Evolutionary conservation across 1,140 invertebrate species (phyloP), one percentile per base, ranked within the genome.

Genomic region (Calephelis virginiensis): DNA sequence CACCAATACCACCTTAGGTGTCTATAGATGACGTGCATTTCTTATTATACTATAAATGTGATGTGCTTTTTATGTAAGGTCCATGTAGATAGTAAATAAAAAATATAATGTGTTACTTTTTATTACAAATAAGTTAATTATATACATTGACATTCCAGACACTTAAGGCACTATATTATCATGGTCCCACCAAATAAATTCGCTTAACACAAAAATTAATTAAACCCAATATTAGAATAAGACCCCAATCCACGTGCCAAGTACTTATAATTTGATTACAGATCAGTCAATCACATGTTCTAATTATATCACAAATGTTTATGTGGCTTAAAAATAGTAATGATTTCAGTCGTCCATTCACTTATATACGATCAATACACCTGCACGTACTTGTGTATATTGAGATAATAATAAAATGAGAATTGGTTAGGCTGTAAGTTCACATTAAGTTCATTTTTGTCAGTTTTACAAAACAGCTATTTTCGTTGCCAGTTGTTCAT

Each of bases 41-140:
- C 28, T 17, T 28, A 28, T 28, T 28, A 28, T 28, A 28, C 28
- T 28, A 28, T 2, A 28, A 28, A 28, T 28, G 28, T 28, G 28
- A 28, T 28, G 28, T 28, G 28, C 28, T 4, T 28, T 28, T 28
- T 28, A 28, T 28, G 28, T 28, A 28, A 28, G 28, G 28, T 28
- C 28, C 28, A 28, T 7, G 8, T 50, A 10, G 17, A n/a, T 1
- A 17, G 50, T 9, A 56, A 56, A 56, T 37, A 28, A 56, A 56
- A 37, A 56, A 9, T 11, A 6, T 60, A 9, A 66, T 37, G 60
- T 45, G 13, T 63, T 67, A 53, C 45, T 67, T 62, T 53, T 56
- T 50, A 61, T 13, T 43, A 14, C 12, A 63, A 63, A 56, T 56
- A 56, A 56, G 17, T 56, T 56, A 56, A 11, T 28, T 56, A 56